Base-by-base conservation (phyloP, 2,888 invertebrate species). In the Cosmia pyralina region DNA sequence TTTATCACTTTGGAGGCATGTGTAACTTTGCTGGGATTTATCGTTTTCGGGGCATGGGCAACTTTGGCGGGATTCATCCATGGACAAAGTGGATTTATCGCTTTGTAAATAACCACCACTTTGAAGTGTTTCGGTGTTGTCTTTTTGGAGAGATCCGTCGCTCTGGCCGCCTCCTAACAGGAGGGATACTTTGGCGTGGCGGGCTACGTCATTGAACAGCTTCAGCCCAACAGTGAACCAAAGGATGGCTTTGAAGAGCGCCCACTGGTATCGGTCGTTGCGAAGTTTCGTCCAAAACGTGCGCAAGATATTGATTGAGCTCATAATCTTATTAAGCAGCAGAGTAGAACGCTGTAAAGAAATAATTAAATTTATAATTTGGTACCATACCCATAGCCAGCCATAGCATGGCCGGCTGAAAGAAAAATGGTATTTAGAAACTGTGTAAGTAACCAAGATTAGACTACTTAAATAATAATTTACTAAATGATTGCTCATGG, bases 181-280 rank as follows among this genome's bases (percentile, higher is more conserved):
- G 4, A 11, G 6, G 4, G 60, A 38, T 57, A 48, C 66, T 64
- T 83, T 85, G 83, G 90, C 78, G 62, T 90, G 86, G 7, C 79
- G 85, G 2, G 86, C 87, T n/a, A 92, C 28, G 64, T 94, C 93
- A 22, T 76, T 71, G 72, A 91, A 92, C 11, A 93, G 82, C 76
- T 93, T 93, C 8, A 94, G 60, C 0, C 93, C 93, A 17, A 92
- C 48, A 0, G 84, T 75, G 69, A 93, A 93, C 78, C 89, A 90
- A 4, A 88, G 48, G 8, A 91, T 77, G 72, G 91, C 91, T 72
- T 92, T 93, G 17, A 92, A 84, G 4, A 93, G 57, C 50, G 92
- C 87, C 90, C 90, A 91, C 48, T 81, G 77, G 76, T 86, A 93
- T 0, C 85, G 86, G 50, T 93, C 88, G 0, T 78, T 71, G 0